phyloP scores from a whole-genome alignment of 92 coral and sea anemone genomes.

The Chrysogorgia sp. region DNA sequence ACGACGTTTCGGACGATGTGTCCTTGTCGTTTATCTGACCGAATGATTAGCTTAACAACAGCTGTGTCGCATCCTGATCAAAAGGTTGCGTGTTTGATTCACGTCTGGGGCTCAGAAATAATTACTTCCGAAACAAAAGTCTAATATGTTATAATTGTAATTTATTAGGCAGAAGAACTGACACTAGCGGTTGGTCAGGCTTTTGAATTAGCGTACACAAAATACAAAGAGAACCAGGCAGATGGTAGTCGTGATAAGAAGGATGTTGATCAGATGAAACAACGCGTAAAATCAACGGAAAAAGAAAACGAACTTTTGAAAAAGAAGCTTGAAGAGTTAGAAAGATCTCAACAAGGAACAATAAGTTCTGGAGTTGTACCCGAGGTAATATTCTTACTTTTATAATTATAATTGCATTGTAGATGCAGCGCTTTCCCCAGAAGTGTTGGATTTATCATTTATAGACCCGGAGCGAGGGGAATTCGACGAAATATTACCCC shows the following conservation, averaged over 20 bases:
- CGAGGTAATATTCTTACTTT: constrained; percentile 7
- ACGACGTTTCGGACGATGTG: too few relatives aligned
- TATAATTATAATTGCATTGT: background rate
- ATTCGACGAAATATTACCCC: too few relatives aligned
- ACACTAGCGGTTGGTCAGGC: constrained; percentile 97
- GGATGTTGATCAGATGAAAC: constrained; percentile 70
- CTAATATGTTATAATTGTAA: background rate
- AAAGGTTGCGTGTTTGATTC: too few relatives aligned
- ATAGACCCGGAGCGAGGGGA: too few relatives aligned
- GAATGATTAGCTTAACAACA: too few relatives aligned
- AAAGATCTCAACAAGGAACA: constrained; percentile 55
- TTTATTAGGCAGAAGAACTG: constrained; percentile 81
- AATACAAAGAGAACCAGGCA: constrained; percentile 71
- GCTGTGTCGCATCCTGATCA: too few relatives aligned
- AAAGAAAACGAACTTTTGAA: constrained; percentile 84
- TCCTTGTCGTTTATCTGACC: too few relatives aligned
- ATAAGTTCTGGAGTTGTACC: constrained; percentile 30
- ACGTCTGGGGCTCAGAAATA: too few relatives aligned
- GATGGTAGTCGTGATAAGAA: constrained; percentile 57
- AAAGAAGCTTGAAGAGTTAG: constrained; percentile 80
- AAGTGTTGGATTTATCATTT: too few relatives aligned
- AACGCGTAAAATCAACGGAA: constrained; percentile 80
- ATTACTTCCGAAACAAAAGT: too few relatives aligned
- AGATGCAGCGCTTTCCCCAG: background rate
- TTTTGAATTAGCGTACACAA: constrained; percentile 90